phyloP scores from a whole-genome alignment of 2,888 invertebrate species.

The Ecdyonurus torrentis region DNA sequence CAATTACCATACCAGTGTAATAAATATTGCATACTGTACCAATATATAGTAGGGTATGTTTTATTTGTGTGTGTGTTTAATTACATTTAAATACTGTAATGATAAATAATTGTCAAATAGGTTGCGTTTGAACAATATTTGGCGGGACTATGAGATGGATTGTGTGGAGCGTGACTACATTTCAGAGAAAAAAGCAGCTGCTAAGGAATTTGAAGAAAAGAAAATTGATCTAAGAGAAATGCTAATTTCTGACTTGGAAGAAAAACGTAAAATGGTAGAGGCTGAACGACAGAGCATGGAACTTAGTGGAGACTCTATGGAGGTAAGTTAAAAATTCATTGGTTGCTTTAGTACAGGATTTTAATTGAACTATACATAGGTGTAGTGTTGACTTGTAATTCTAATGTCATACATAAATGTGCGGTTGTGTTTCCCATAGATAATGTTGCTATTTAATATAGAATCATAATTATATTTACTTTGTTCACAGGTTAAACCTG shows the following conservation, averaged over 20 bases:
- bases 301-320: constrained; percentile 72
- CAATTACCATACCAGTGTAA: too few species aligned
- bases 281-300: constrained; percentile 77
- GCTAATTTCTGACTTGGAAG: constrained; percentile 79
- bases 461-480: too few species aligned
- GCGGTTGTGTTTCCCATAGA: background rate
- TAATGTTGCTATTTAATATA: background rate
- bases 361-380: background rate
- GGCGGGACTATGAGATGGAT: constrained; percentile 65
- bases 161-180: constrained; percentile 76
- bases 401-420: too few species aligned
- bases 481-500: constrained; percentile 85
- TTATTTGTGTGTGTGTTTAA: too few species aligned
- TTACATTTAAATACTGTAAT: too few species aligned
- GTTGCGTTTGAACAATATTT: constrained; percentile 54
- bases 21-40: too few species aligned
- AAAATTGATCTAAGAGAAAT: constrained; percentile 81
- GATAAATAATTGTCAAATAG: too few species aligned
- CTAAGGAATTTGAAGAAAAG: constrained; percentile 88
- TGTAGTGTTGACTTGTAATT: background rate
- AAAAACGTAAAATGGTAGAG: constrained; percentile 78
- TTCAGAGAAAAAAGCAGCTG: constrained; percentile 73
- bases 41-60: too few species aligned
- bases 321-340: constrained; percentile 33
- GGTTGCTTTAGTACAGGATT: background rate